Base-by-base conservation (phyloP, 2,113 vertebrate species). In the Chaetops frenatus region DNA sequence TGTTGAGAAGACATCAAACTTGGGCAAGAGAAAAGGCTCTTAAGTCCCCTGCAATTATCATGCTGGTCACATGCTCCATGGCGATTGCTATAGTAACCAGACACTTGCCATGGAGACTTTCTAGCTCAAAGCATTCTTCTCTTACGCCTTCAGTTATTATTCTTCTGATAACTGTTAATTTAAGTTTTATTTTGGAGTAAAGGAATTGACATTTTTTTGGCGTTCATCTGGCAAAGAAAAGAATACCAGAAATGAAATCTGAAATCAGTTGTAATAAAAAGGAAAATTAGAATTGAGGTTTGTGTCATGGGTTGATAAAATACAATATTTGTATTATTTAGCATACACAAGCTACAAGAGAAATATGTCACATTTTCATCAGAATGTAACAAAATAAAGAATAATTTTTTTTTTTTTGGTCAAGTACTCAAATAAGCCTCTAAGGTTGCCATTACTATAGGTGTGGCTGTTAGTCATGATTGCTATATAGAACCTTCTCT, bases 81-180 rank as follows among this genome's bases (percentile, higher is more conserved):
- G 91, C 54, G 58, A 95, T 87, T 79, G 91, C 96, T 80, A 96
- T 92, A 91, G 96, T 84, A 96, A 98, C 94, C 70, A 92, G 96
- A 96, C 95, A 97, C 67, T 86, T 80, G 53, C 81, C 64, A 81
- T 5, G 53, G 88, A 92, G 74, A 65, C 72, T 91, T 90, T 13
- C 65, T 77, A 93, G 81, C 81, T 61, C 69, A 67, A 40, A 94
- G 66, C 79, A 70, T 72, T 91, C 87, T 76, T 92, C 93, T 81
- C 79, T 35, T 57, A 81, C 4, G 80, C 81, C 74, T 81, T 69
- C 64, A 62, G 65, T 90, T 86, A 72, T 56, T 73, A 40, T 70
- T 76, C 80, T 90, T 50, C 67, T 77, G 57, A 38, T 58, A 78
- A 65, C 21, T 45, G 38, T 28, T 33, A 28, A 79, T 79, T 88